Conservation (phyloP, 1,140 invertebrate species). For the Mactra quadrangularis region DNA sequence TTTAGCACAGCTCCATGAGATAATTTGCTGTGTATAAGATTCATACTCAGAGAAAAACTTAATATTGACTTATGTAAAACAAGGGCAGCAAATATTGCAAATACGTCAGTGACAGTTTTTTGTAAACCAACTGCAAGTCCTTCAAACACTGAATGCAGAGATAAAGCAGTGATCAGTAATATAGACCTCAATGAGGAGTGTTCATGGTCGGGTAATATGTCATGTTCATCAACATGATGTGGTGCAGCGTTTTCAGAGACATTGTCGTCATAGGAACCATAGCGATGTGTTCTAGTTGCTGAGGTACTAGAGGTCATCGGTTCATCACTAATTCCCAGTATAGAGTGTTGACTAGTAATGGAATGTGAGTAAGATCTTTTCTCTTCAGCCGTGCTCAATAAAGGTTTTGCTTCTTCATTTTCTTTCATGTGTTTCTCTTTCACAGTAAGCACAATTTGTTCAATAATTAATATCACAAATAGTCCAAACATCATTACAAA, state of each 20-base stretch:
- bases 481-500: conserved; percentile 86
- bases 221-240: conserved; percentile 39
- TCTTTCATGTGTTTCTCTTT: conserved; percentile 78
- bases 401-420: conserved; percentile 48
- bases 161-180: conserved; percentile 88
- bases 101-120: conserved; percentile 68
- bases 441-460: conserved; percentile 85
- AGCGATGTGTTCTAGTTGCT: conserved; percentile 1
- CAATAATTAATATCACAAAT: conserved; percentile 86
- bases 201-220: conserved; percentile 63
- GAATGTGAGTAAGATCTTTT: conserved; percentile 41
- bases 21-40: conserved; percentile 87
- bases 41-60: conserved; percentile 87
- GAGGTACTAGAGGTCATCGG: conserved; percentile 39
- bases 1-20: conserved; percentile 83
- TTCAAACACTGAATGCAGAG: conserved; percentile 91
- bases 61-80: conserved; percentile 87
- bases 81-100: conserved; percentile 86
- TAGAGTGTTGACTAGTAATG: conserved; percentile 67
- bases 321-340: conserved; percentile 71
- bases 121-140: conserved; percentile 92
- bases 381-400: conserved; percentile 42
- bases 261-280: conserved; percentile 25
- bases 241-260: background rate
- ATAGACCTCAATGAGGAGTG: conserved; percentile 84